phyloP scores from a whole-genome alignment of 2,888 invertebrate species.

The Microplitis deprimator region DNA sequence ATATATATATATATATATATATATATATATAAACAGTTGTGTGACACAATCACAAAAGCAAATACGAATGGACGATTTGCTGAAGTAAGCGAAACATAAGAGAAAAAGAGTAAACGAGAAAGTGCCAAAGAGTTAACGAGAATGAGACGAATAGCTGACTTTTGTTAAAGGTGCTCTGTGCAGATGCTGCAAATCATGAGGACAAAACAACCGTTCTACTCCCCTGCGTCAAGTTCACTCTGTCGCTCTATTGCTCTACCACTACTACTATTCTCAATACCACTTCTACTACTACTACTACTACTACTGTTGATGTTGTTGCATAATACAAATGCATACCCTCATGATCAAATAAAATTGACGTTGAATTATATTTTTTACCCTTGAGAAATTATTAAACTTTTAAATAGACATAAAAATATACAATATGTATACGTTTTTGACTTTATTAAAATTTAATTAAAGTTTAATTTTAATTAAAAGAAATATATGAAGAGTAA shows the following conservation, averaged over 20 bases:
- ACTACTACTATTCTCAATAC: not conserved
- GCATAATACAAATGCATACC: not conserved
- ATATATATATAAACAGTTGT: not conserved
- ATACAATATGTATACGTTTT: not conserved
- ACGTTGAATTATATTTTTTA: not conserved
- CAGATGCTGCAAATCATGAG: slow-evolving; percentile 69
- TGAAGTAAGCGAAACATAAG: not conserved
- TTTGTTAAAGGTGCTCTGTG: slow-evolving; percentile 59
- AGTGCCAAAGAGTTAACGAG: not conserved
- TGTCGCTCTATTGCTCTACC: not conserved
- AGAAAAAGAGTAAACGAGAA: not conserved
- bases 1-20: no score
- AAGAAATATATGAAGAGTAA: not conserved
- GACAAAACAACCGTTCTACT: slow-evolving; percentile 65
- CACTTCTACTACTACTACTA: not conserved
- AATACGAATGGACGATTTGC: not conserved
- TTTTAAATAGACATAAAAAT: no score
- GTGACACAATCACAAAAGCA: not conserved
- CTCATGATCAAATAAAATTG: not conserved
- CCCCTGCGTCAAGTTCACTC: slow-evolving; percentile 59
- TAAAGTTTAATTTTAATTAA: not conserved
- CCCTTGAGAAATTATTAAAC: no score
- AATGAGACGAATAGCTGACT: not conserved
- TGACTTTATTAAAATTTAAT: no score
- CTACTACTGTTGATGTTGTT: not conserved